phyloP scores from a whole-genome alignment of 2,888 invertebrate genomes.

The Ophioninae sp. region DNA sequence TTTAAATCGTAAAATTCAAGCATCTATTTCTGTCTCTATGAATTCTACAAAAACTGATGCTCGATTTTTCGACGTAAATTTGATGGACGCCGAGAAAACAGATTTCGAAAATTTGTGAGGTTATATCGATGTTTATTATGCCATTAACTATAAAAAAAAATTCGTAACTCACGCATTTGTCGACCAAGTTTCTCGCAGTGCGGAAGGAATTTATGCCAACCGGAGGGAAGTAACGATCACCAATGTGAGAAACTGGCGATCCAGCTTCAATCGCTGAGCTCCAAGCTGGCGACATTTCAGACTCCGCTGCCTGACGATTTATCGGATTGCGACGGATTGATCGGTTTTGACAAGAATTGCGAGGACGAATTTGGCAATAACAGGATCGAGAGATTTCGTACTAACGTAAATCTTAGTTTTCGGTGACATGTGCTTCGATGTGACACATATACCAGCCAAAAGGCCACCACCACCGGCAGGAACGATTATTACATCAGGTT shows the following conservation, averaged over 20 bases:
- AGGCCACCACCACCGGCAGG: constrained; percentile 43
- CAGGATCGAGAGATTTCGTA: neutral
- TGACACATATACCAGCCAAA: constrained; percentile 37
- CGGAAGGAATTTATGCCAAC: constrained; percentile 27
- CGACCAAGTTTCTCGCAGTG: constrained; percentile 39
- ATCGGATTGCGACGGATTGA: constrained; percentile 1
- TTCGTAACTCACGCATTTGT: constrained; percentile 40
- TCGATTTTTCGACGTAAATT: too few relatives aligned
- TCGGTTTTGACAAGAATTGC: neutral
- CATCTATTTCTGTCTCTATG: too few relatives aligned
- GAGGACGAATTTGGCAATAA: neutral
- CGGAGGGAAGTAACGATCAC: constrained; percentile 20
- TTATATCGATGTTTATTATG: too few relatives aligned
- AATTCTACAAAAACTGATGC: too few relatives aligned
- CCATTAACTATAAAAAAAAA: neutral
- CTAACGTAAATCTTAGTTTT: constrained; percentile 50
- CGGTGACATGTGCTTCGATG: constrained; percentile 42
- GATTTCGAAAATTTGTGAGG: too few relatives aligned
- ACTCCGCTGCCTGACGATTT: constrained; percentile 37
- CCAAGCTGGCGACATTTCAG: constrained; percentile 41
- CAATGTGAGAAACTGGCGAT: constrained; percentile 23
- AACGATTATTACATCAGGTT: constrained; percentile 42
- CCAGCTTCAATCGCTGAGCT: constrained; percentile 33
- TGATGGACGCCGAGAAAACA: too few relatives aligned
- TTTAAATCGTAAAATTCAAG: too few relatives aligned